These are phyloP conservation scores for Hypanus sabinus DNA, from an alignment of 2,113 vertebrate genomes.

Conservation along the genomic window DNA sequence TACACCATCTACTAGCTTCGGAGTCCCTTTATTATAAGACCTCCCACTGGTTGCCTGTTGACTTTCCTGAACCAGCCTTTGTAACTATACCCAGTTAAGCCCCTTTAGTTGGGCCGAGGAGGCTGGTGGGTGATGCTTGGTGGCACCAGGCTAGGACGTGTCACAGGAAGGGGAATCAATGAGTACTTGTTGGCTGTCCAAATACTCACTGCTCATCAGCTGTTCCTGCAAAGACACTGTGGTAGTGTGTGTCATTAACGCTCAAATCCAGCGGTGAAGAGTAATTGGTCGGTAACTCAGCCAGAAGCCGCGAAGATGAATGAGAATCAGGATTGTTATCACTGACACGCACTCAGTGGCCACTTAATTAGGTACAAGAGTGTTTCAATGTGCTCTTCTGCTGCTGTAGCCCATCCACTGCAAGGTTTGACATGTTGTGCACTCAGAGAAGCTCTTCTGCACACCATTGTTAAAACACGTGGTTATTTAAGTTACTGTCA, in stretches of 20 bases:
- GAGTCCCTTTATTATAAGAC: background rate
- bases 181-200: background rate
- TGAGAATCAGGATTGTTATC: too few species aligned
- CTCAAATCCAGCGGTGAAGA: background rate
- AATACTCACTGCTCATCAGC: background rate
- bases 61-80: too few species aligned
- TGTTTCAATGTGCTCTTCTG: too few species aligned
- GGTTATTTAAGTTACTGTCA: too few species aligned
- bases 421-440: too few species aligned
- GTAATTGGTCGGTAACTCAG: background rate
- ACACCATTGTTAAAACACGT: too few species aligned
- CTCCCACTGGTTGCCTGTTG: too few species aligned
- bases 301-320: background rate
- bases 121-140: background rate
- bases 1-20: too few species aligned
- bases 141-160: background rate
- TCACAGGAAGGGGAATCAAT: background rate
- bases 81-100: background rate
- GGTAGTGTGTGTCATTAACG: background rate
- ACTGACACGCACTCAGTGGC: too few species aligned
- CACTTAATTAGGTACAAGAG: too few species aligned
- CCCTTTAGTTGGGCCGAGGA: background rate
- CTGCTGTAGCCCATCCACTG: too few species aligned
- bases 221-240: background rate
- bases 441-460: too few species aligned